These are phyloP conservation scores for Sebastes umbrosus DNA, from an alignment of 2,797 vertebrate species.

Conservation along the genomic window DNA sequence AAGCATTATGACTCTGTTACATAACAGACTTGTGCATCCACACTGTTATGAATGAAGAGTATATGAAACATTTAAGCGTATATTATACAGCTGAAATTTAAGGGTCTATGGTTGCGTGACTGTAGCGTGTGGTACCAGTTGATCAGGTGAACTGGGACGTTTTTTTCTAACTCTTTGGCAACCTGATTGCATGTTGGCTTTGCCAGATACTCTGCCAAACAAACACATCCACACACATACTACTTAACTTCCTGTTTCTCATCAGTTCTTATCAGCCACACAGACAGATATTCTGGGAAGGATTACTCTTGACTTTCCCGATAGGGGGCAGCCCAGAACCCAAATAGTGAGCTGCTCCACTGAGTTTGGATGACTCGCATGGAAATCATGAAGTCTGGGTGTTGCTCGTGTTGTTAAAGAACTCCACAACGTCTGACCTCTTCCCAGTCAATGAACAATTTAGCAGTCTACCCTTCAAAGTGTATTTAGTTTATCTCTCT, in stretches of 20 bases:
- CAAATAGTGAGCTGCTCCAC: neutral
- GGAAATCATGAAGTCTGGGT: neutral
- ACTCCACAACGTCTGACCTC: neutral
- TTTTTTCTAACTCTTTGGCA: neutral
- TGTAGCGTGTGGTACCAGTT: no score
- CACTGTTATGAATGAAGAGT: no score
- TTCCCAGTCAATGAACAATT: neutral
- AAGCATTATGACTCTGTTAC: neutral
- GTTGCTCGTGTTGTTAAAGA: constrained; percentile 1
- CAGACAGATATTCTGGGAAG: neutral
- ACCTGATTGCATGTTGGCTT: neutral
- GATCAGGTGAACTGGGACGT: no score
- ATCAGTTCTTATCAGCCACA: neutral
- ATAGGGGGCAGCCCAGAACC: constrained; percentile 30
- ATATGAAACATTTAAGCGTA: neutral
- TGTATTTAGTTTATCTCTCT: neutral
- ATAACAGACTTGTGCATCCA: neutral
- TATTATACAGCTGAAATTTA: neutral
- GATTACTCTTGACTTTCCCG: constrained; percentile 7
- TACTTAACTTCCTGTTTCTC: constrained; percentile 1
- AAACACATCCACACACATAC: neutral
- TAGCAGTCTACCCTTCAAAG: neutral
- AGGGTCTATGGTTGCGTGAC: neutral
- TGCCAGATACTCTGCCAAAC: neutral
- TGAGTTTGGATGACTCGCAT: neutral